Evolutionary conservation across 2,113 vertebrate species (phyloP).

Genomic region (Theropithecus gelada): DNA sequence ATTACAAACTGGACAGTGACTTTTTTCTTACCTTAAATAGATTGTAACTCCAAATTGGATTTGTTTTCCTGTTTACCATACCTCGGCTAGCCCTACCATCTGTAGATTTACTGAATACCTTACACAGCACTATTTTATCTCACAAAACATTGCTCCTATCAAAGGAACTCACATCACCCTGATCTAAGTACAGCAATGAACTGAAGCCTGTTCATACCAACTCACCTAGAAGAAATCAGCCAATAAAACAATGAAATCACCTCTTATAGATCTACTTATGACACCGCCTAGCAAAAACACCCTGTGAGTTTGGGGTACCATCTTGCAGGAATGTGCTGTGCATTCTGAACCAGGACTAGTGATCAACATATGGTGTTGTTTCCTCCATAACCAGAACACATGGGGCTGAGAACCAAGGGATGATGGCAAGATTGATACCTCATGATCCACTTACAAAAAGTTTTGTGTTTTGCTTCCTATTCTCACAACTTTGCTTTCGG

Average conservation of each 20-base stretch:
- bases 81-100: not conserved
- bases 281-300: not conserved
- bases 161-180: not conserved
- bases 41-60: not conserved
- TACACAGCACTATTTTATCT: not conserved
- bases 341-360: not conserved
- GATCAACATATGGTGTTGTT: not conserved
- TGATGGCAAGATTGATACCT: not conserved
- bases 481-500: not conserved
- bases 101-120: not conserved
- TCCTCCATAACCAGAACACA: not conserved
- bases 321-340: not conserved
- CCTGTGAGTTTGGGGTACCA: not conserved
- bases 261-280: not conserved
- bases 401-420: not conserved
- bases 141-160: not conserved
- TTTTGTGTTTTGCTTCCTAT: not conserved
- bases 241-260: not conserved
- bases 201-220: not conserved
- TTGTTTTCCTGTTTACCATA: not conserved
- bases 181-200: not conserved
- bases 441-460: not conserved
- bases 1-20: not conserved
- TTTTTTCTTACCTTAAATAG: not conserved
- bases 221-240: not conserved